phyloP scores from a whole-genome alignment of 2,888 invertebrate genomes.

The Drosophila borborema region DNA sequence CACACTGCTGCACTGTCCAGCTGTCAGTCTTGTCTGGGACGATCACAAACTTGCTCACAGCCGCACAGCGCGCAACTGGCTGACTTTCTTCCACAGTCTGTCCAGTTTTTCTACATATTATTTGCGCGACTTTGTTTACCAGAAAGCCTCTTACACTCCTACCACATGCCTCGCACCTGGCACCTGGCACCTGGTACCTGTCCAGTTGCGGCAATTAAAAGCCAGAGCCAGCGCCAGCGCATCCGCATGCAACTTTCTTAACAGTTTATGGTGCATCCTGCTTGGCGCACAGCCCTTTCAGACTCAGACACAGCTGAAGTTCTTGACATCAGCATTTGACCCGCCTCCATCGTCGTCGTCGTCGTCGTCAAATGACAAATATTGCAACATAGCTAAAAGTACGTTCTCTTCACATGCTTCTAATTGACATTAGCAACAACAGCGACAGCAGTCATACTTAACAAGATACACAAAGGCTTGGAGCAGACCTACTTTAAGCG shows the following conservation, averaged over 20 bases:
- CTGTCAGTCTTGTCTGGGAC: conserved; percentile 41
- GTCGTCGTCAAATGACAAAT: not conserved
- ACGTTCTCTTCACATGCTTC: conserved; percentile 39
- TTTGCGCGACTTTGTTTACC: conserved; percentile 68
- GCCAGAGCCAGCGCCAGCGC: conserved; percentile 52
- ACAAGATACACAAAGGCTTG: conserved; percentile 40
- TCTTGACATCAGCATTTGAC: conserved; percentile 13
- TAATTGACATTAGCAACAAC: conserved; percentile 42
- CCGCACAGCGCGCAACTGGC: conserved; percentile 34
- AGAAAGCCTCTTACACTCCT: conserved; percentile 43
- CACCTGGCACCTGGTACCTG: conserved; percentile 22
- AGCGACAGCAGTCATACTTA: conserved; percentile 9
- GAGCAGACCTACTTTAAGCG: conserved; percentile 55
- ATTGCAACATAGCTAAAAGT: conserved; percentile 29
- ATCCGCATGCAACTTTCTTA: conserved; percentile 76
- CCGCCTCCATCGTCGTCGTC: not conserved
- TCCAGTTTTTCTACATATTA: conserved; percentile 75
- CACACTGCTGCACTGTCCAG: conserved; percentile 23
- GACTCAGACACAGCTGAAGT: not conserved
- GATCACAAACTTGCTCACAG: conserved; percentile 62
- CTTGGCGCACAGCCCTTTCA: conserved; percentile 50
- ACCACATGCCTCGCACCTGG: conserved; percentile 15
- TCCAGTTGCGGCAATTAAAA: conserved; percentile 65
- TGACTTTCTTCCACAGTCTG: conserved; percentile 74
- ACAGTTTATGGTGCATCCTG: conserved; percentile 57